Evolutionary conservation across 2,113 vertebrate genomes (phyloP).

Genomic region (Aleadryas rufinucha): DNA sequence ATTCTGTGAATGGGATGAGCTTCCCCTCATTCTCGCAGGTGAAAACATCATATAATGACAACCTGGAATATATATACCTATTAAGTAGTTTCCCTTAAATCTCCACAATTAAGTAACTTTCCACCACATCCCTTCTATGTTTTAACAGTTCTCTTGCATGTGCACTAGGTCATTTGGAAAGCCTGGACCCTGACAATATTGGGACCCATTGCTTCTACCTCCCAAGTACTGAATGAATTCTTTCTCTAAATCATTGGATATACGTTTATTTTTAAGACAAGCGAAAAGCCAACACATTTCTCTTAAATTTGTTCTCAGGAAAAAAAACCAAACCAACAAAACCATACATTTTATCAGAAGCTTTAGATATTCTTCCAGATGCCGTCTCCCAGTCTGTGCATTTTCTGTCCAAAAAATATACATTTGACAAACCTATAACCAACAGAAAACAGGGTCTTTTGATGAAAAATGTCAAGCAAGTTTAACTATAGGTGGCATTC

Average conservation of each 20-base stretch:
- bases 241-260: background rate
- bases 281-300: background rate
- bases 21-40: background rate
- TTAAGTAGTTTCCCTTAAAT: background rate
- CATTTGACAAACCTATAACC: background rate
- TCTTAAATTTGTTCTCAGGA: background rate
- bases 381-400: background rate
- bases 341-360: background rate
- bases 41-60: background rate
- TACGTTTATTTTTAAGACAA: background rate
- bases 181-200: background rate
- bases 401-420: background rate
- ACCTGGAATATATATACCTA: background rate
- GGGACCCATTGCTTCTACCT: background rate
- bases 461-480: background rate
- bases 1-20: background rate
- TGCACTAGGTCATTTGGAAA: background rate
- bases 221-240: background rate
- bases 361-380: background rate
- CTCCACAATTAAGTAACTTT: background rate
- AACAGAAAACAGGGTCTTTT: background rate
- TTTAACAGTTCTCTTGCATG: background rate
- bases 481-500: background rate
- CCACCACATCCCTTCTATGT: background rate
- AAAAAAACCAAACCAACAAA: background rate